These are phyloP conservation scores for Drosophila meridiana DNA, from an alignment of 2,888 invertebrate species.

Conservation along the genomic window DNA sequence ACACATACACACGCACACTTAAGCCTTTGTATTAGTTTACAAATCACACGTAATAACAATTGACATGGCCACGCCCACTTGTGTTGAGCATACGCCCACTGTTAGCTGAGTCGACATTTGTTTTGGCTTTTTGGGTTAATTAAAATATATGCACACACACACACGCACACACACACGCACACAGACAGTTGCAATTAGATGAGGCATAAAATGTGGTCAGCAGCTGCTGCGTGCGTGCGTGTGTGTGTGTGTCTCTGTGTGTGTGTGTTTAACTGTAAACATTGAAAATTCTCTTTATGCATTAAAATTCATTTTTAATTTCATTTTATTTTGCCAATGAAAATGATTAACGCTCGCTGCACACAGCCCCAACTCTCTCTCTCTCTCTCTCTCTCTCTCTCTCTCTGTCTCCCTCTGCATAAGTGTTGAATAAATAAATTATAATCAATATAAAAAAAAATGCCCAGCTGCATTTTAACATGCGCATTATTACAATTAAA, in stretches of 20 bases:
- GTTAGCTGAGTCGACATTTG: constrained; percentile 44
- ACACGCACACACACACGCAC: constrained; percentile 16
- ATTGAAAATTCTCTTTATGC: constrained; percentile 61
- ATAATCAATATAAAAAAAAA: constrained; percentile 72
- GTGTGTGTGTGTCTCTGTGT: constrained; percentile 22
- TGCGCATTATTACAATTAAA: constrained; percentile 82
- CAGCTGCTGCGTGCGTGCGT: constrained; percentile 14
- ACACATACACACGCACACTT: not conserved
- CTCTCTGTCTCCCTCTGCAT: not conserved
- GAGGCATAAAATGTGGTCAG: constrained; percentile 71
- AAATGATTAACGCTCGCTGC: constrained; percentile 73
- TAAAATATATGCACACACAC: constrained; percentile 57
- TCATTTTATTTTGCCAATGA: constrained; percentile 70
- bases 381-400: not conserved
- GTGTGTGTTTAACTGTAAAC: constrained; percentile 55
- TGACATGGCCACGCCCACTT: constrained; percentile 61
- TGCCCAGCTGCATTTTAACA: constrained; percentile 61
- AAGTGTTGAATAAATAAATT: constrained; percentile 76
- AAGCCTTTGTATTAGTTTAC: constrained; percentile 66
- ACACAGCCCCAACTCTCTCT: constrained; percentile 15
- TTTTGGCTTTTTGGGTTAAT: constrained; percentile 78
- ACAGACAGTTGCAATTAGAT: constrained; percentile 58
- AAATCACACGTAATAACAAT: constrained; percentile 80
- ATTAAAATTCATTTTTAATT: constrained; percentile 76
- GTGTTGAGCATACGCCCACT: constrained; percentile 16